Conservation (phyloP, 2,797 vertebrate species). For the Pantherophis vulpinus region DNA sequence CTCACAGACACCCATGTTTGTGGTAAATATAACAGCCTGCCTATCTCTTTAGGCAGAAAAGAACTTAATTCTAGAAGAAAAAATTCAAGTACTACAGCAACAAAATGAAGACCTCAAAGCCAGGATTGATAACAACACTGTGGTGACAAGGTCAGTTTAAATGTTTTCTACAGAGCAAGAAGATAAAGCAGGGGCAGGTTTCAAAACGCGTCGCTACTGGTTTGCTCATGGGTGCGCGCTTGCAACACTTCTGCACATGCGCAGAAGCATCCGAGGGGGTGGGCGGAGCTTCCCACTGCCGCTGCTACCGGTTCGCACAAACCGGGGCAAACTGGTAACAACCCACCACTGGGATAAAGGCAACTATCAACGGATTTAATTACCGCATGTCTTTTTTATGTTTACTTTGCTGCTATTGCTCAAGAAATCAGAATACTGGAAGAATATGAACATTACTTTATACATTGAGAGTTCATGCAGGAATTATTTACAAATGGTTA, state of each 20-base stretch:
- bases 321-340: too few relatives aligned
- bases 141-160: constrained; percentile 85
- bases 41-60: constrained; percentile 83
- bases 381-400: neutral
- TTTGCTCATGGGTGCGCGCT: too few relatives aligned
- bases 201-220: too few relatives aligned
- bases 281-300: too few relatives aligned
- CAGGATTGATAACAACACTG: constrained; percentile 89
- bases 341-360: neutral
- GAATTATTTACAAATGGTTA: neutral
- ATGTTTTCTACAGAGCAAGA: constrained; percentile 18
- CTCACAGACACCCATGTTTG: neutral
- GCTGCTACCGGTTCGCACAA: too few relatives aligned
- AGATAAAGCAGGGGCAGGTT: neutral
- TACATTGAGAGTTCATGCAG: neutral
- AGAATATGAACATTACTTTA: neutral
- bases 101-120: constrained; percentile 95
- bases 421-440: neutral
- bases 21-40: constrained; percentile 55
- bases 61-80: constrained; percentile 91
- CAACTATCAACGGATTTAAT: neutral
- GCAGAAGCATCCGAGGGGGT: too few relatives aligned
- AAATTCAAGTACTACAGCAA: constrained; percentile 91
- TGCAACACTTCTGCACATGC: too few relatives aligned
- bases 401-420: neutral